Base-by-base conservation (phyloP, 2,797 vertebrate species). In the Anas acuta region DNA sequence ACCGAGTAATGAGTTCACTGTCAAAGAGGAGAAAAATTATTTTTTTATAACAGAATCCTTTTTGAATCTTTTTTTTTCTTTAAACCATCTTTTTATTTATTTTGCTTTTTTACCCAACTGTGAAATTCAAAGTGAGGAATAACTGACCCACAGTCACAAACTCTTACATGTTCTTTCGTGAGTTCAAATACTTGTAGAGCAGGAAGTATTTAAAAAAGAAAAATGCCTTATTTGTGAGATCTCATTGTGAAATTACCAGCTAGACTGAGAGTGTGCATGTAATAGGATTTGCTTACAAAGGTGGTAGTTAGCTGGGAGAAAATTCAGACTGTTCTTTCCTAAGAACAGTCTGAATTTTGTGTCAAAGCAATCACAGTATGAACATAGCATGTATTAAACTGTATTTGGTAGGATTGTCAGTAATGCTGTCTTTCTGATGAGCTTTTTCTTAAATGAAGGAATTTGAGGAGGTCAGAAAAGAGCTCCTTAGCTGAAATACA, bases 91-190 rank as follows among this genome's bases (percentile, higher is more conserved):
- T 88, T 67, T 90, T 89, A 80, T 89, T 91, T 61, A 76, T 89
- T 95, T 92, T 57, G 45, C 22, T 37, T 71, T 92, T 72, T 95
- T 60, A 60, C 32, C 70, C 80, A 88, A 10, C 53, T 92, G 8
- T 96, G 86, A 87, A 95, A 89, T 90, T 82, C 13, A 86, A 95
- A 91, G 69, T n/a, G 23, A 72, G 78, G 32, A 73, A 49, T 94
- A 90, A 88, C 79, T 95, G 89, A 75, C 57, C 32, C 26, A 41
- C 49, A 93, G 82, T 53, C 82, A 70, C 15, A 90, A 89, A 57
- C 13, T 19, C 4, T 65, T 96, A 60, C 58, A 95, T 57, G 49
- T 93, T 89, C 39, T 73, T 16, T 82, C 26, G 15, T 67, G 23
- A 74, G 20, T 61, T 84, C 33, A 91, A 61, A 45, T 91, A 72